Conservation (phyloP, 2,888 invertebrate genomes). For the Pocota personata region DNA sequence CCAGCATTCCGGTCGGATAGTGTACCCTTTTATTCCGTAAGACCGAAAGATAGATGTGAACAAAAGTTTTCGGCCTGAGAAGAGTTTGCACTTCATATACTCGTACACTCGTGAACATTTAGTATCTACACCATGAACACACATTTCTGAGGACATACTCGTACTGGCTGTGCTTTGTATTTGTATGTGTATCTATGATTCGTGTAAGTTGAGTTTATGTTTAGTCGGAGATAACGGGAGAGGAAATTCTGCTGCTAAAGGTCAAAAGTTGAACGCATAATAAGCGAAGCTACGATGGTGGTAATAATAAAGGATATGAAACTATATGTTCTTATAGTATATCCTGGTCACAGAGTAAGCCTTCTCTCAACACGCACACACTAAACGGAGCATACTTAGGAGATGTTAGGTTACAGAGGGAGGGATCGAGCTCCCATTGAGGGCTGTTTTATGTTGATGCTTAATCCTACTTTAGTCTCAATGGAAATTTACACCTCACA, state of each 20-base stretch:
- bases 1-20: background rate
- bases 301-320: conserved; percentile 38
- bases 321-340: background rate
- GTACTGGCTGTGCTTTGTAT: background rate
- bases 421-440: conserved; percentile 11
- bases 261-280: conserved; percentile 62
- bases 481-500: conserved; percentile 68
- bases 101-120: conserved; percentile 9
- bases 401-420: conserved; percentile 1
- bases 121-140: conserved; percentile 24
- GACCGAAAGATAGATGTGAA: conserved; percentile 13
- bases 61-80: conserved; percentile 3
- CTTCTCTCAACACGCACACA: conserved; percentile 8
- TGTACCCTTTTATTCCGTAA: conserved; percentile 6
- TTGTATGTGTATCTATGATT: background rate
- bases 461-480: conserved; percentile 60
- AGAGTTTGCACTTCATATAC: background rate
- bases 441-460: conserved; percentile 61
- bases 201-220: conserved; percentile 62
- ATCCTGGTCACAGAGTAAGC: background rate
- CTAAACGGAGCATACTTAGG: background rate
- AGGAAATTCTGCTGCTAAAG: conserved; percentile 46
- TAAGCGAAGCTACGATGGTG: conserved; percentile 46
- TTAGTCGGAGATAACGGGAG: conserved; percentile 44
- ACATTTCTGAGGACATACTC: conserved; percentile 18